Evolutionary conservation across 2,797 vertebrate genomes (phyloP), one percentile per base, ranked within the genome.

Genomic region (Anableps anableps): DNA sequence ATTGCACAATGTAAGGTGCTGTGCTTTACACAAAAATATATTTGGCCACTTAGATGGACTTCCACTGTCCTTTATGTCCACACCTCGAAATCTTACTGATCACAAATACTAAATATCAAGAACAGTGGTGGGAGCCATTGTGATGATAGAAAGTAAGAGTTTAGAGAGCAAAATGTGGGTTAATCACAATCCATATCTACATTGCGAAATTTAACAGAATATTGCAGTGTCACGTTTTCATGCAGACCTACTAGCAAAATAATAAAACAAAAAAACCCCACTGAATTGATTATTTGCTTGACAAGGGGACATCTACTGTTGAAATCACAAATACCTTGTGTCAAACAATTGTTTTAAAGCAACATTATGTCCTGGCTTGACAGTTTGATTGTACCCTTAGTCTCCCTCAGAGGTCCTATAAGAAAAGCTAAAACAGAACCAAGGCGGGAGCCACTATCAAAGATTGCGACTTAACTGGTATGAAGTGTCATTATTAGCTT

Each of bases 401-500:
- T 23, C 58, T 76, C 48, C 53, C n/a, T 62, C 66, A 47, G 80
- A 51, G 74, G 47, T 72, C 23, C 0, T 1, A 53, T 1, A 16
- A 76, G 48, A 53, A 53, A 72, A 64, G 14, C n/a, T 68, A 70
- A 66, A 73, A 71, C 72, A 29, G 80, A 68, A 80, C 29, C 0
- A 6, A 74, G 50, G 76, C 1, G 73, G 1, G 34, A 55, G 41
- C 23, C 41, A 60, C 41, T 75, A 10, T 34, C 47, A 78, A n/a
- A 73, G 43, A 47, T 72, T 76, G 13, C 34, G 26, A 64, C 1
- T 50, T 5, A 64, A 77, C 53, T 75, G n/a, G 50, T 75, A n/a
- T 36, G 7, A 85, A 71, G 53, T 16, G 47, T 62, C 58, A 23
- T 74, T 71, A 77, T 74, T 34, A 80, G 72, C 70, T 76, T 31